phyloP scores from a whole-genome alignment of 2,113 vertebrate species.

The Channa argus region DNA sequence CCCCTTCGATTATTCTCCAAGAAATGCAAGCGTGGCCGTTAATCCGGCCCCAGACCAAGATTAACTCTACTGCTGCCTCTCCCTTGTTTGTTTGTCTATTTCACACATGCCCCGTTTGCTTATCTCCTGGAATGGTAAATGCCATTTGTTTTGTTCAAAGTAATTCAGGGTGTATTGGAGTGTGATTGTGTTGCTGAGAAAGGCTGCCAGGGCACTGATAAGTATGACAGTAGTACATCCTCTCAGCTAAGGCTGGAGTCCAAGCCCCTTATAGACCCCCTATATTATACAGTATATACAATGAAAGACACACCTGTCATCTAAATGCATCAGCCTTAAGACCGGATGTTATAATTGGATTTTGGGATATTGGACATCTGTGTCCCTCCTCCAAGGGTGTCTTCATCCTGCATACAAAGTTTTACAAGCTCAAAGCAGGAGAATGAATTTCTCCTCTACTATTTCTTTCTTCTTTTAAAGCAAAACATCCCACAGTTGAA shows the following conservation, averaged over 20 bases:
- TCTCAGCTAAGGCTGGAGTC: constrained; percentile 39
- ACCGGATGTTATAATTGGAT: constrained; percentile 37
- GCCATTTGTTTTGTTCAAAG: constrained; percentile 79
- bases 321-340: constrained; percentile 50
- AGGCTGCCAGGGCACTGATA: constrained; percentile 71
- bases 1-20: constrained; percentile 65
- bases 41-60: constrained; percentile 72
- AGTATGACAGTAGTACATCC: constrained; percentile 59
- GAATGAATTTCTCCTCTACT: constrained; percentile 8
- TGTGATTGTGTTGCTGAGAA: constrained; percentile 70
- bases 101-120: constrained; percentile 78
- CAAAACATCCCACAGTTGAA: neutral
- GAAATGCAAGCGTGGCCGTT: constrained; percentile 58
- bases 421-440: constrained; percentile 13
- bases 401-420: constrained; percentile 11
- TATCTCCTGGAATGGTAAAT: constrained; percentile 74
- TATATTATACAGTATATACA: constrained; percentile 34
- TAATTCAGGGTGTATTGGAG: constrained; percentile 75
- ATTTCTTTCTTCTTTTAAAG: neutral
- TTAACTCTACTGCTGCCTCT: constrained; percentile 68
- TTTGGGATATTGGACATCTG: constrained; percentile 45
- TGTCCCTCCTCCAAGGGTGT: constrained; percentile 43
- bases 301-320: constrained; percentile 35
- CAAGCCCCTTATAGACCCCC: constrained; percentile 37
- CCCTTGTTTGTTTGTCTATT: constrained; percentile 77